Percentiles rank a stretch among this genome's conserved stretches.
Evolutionary conservation across 53 echinoderm and acorn worm species (phyloP).

Genomic region (Actinopyga echinites): DNA sequence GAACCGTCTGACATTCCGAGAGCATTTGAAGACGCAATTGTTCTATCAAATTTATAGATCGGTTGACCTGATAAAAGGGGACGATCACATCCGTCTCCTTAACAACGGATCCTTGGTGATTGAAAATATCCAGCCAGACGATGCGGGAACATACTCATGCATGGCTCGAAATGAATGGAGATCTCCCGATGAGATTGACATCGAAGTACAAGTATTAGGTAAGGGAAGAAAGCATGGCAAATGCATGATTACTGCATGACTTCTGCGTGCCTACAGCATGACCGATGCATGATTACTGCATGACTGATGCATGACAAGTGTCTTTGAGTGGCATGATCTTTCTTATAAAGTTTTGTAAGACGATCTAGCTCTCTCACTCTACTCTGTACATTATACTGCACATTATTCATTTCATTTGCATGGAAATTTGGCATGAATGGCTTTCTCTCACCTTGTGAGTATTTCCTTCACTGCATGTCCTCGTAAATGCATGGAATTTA

Average conservation of each 20-base stretch:
- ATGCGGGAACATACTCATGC: slow-evolving; percentile 93
- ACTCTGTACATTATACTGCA: too few species aligned
- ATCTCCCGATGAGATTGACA: slow-evolving; percentile 84
- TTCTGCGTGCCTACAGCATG: not conserved
- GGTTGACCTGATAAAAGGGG: slow-evolving; percentile 37
- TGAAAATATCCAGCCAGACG: slow-evolving; percentile 61
- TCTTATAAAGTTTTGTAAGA: not conserved
- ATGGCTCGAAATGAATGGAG: slow-evolving; percentile 82
- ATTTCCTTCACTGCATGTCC: too few species aligned
- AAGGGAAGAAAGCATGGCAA: slow-evolving; percentile 48
- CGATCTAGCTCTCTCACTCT: too few species aligned
- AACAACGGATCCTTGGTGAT: slow-evolving; percentile 80
- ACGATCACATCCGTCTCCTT: slow-evolving; percentile 59
- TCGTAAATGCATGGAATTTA: too few species aligned
- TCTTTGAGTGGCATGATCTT: not conserved
- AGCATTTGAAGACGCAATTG: too few species aligned
- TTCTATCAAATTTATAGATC: slow-evolving; percentile 34
- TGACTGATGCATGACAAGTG: slow-evolving; percentile 1
- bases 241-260: slow-evolving; percentile 38
- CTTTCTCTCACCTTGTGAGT: too few species aligned
- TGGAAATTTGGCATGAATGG: too few species aligned
- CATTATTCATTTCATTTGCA: too few species aligned
- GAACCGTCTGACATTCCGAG: too few species aligned
- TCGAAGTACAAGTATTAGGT: slow-evolving; percentile 86
- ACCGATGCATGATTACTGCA: not conserved